These are phyloP conservation scores for Apus apus DNA, from an alignment of 2,113 vertebrate species.

Conservation along the genomic window DNA sequence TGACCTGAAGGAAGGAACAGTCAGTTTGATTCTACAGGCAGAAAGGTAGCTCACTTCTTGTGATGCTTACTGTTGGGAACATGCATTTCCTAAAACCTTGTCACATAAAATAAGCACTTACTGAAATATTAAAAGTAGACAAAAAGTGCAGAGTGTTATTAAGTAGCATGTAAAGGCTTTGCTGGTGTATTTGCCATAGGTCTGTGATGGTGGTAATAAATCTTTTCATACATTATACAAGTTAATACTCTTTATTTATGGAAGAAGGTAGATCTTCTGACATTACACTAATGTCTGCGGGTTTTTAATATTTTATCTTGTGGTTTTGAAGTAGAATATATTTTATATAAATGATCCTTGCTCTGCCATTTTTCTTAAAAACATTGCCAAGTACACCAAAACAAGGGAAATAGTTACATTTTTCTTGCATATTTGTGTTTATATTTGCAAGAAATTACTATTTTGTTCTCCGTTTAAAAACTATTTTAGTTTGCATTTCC, in stretches of 20 bases:
- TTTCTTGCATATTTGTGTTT: background rate
- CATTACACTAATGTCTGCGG: background rate
- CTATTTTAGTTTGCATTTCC: too few species aligned
- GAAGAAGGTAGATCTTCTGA: background rate
- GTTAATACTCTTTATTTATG: background rate
- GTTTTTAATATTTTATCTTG: background rate
- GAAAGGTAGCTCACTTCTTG: slow-evolving; percentile 83
- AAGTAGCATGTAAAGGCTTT: background rate
- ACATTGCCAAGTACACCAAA: background rate
- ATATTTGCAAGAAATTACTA: background rate
- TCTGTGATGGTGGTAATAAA: background rate
- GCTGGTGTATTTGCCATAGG: background rate
- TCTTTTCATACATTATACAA: background rate
- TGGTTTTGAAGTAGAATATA: background rate
- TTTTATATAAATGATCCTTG: background rate
- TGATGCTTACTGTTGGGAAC: background rate
- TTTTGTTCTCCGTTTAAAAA: too few species aligned
- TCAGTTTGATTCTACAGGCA: slow-evolving; percentile 93
- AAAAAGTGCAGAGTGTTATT: background rate
- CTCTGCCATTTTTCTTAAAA: background rate
- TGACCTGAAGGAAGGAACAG: slow-evolving; percentile 95
- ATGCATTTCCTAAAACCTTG: background rate
- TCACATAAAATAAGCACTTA: background rate
- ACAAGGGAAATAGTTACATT: background rate
- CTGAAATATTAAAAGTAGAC: background rate